A percentile compares a stretch with the other conserved stretches of the same genome.
Conservation (phyloP, 2,797 vertebrate species). For the Caiman crocodilus region DNA sequence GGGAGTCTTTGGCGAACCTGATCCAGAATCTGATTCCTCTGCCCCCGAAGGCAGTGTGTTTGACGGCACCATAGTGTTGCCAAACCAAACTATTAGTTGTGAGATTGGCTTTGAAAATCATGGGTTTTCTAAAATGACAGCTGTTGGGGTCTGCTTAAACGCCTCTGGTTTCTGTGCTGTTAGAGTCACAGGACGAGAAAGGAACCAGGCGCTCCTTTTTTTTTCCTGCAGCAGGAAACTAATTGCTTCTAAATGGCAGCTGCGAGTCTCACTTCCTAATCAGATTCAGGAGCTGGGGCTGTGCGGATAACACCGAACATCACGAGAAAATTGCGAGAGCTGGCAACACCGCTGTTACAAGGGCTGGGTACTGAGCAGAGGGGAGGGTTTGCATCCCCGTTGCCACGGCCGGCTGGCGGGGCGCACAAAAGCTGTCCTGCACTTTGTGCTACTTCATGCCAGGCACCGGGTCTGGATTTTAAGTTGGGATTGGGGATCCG, state of each 20-base stretch:
- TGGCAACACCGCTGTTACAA: not conserved
- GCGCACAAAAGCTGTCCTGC: not conserved
- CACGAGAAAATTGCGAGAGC: slow-evolving; percentile 5
- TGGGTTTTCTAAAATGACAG: not conserved
- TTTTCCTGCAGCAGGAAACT: slow-evolving; percentile 40
- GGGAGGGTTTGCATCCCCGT: not conserved
- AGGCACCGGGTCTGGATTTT: not conserved
- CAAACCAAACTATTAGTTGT: slow-evolving; percentile 8
- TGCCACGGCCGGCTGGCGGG: not conserved
- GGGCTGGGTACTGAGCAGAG: slow-evolving; percentile 29
- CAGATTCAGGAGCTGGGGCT: slow-evolving; percentile 54
- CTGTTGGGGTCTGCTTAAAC: not conserved
- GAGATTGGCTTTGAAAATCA: slow-evolving; percentile 34
- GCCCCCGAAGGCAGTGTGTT: slow-evolving; percentile 2
- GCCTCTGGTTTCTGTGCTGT: slow-evolving; percentile 40
- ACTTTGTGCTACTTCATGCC: not conserved
- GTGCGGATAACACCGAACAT: slow-evolving; percentile 45
- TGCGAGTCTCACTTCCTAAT: slow-evolving; percentile 42
- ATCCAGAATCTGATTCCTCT: slow-evolving; percentile 21
- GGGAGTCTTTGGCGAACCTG: slow-evolving; percentile 17
- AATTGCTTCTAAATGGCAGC: slow-evolving; percentile 65
- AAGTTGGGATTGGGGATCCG: not conserved
- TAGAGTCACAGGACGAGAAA: slow-evolving; percentile 47
- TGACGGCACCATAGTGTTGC: not conserved
- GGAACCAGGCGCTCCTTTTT: not conserved